These are phyloP conservation scores for Neomorphus geoffroyi DNA, from an alignment of 2,797 vertebrate species.

Conservation along the genomic window DNA sequence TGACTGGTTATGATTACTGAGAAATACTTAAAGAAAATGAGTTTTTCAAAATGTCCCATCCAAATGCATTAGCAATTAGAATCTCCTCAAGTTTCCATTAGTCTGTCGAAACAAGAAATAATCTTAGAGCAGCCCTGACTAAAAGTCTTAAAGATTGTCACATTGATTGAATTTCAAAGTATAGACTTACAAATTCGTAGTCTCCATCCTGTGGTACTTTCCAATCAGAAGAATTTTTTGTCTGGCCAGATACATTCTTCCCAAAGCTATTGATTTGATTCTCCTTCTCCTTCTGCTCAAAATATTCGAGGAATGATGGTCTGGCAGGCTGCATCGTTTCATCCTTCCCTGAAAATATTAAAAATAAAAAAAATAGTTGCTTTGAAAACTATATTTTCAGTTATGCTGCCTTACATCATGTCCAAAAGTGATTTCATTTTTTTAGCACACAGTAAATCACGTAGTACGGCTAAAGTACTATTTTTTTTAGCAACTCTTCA, in stretches of 20 bases:
- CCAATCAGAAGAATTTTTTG: slow-evolving; percentile 84
- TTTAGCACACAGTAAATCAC: slow-evolving; percentile 17
- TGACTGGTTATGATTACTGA: not conserved
- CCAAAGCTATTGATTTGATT: slow-evolving; percentile 83
- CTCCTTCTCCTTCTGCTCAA: slow-evolving; percentile 95
- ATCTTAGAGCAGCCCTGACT: slow-evolving; percentile 65
- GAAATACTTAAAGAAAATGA: slow-evolving; percentile 6
- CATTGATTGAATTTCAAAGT: slow-evolving; percentile 14
- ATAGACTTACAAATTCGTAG: slow-evolving; percentile 90
- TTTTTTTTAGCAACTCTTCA: not conserved
- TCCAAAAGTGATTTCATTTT: slow-evolving; percentile 14
- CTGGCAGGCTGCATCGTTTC: slow-evolving; percentile 88
- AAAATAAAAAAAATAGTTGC: not conserved
- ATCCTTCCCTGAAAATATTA: slow-evolving; percentile 81
- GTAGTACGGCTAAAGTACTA: not conserved
- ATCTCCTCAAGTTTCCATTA: slow-evolving; percentile 51
- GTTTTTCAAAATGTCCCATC: slow-evolving; percentile 4
- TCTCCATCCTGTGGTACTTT: slow-evolving; percentile 87
- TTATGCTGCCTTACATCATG: not conserved
- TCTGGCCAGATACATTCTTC: slow-evolving; percentile 75
- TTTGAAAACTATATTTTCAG: not conserved
- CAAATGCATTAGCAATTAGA: slow-evolving; percentile 64
- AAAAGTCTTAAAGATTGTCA: slow-evolving; percentile 23
- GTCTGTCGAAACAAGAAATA: slow-evolving; percentile 55
- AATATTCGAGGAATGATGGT: slow-evolving; percentile 95